Evolutionary conservation across 1,140 invertebrate species (phyloP).

Genomic region (Aphelinus certus): DNA sequence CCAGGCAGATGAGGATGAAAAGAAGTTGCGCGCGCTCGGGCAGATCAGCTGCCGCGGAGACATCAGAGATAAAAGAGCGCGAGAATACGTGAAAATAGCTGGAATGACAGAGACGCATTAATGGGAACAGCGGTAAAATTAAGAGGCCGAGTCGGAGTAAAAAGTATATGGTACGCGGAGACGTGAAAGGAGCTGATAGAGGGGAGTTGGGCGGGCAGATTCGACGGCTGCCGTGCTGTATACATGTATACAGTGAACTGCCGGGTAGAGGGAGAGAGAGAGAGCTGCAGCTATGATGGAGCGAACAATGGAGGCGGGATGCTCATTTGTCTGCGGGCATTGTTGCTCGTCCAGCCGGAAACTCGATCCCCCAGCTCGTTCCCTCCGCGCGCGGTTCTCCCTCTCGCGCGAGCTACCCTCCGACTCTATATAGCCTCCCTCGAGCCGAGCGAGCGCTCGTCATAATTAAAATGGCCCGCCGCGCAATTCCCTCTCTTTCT

Average conservation of each 20-base stretch:
- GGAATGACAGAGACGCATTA: conserved; percentile 15
- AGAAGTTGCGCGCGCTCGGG: conserved; percentile 31
- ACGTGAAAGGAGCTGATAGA: no score
- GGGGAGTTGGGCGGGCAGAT: not conserved
- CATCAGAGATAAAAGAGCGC: no score
- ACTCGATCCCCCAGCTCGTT: conserved; percentile 45
- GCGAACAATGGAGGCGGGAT: conserved; percentile 65
- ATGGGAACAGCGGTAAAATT: conserved; percentile 21
- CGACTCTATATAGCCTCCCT: conserved; percentile 2
- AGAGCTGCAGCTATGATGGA: conserved; percentile 55
- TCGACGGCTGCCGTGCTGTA: not conserved
- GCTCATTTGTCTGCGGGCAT: conserved; percentile 67
- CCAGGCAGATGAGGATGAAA: not conserved
- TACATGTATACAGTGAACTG: conserved; percentile 35
- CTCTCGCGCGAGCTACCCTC: conserved; percentile 37
- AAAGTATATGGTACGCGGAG: not conserved
- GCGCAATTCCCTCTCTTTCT: conserved; percentile 35
- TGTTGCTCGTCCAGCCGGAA: conserved; percentile 63
- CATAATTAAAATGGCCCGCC: not conserved
- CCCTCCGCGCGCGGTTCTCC: conserved; percentile 37
- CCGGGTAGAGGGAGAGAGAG: conserved; percentile 45
- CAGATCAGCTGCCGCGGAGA: no score
- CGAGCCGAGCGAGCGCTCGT: not conserved
- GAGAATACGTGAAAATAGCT: not conserved
- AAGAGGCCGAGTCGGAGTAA: conserved; percentile 26